Evolutionary conservation across 30 jellyfish, hydroid and myxozoan species (phyloP).

Genomic region (Clytia hemisphaerica): DNA sequence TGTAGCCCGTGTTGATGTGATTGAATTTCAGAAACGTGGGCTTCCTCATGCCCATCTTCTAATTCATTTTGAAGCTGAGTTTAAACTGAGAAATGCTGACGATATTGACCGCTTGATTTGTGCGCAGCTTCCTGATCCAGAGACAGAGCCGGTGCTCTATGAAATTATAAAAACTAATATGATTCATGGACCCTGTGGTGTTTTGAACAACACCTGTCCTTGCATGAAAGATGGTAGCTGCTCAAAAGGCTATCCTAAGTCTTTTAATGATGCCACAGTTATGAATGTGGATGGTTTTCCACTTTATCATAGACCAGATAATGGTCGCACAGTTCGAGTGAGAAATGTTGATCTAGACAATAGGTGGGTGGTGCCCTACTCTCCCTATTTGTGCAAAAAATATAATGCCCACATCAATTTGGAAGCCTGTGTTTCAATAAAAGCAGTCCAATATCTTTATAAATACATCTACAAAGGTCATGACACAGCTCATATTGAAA

Average conservation of each 20-base stretch:
- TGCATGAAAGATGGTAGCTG: slow-evolving; percentile 52
- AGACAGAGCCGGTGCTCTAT: slow-evolving; percentile 12
- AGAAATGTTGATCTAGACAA: slow-evolving; percentile 22
- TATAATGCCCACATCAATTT: slow-evolving; percentile 49
- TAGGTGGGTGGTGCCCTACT: slow-evolving; percentile 61
- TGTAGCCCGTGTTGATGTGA: too few species aligned
- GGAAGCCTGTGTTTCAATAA: slow-evolving; percentile 38
- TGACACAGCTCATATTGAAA: too few species aligned
- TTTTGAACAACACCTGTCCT: slow-evolving; percentile 12
- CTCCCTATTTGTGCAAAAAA: slow-evolving; percentile 25
- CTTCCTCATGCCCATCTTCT: slow-evolving; percentile 52
- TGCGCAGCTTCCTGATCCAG: slow-evolving; percentile 49
- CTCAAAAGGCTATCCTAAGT: slow-evolving; percentile 28
- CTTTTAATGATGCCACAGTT: slow-evolving; percentile 10
- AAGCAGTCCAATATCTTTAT: slow-evolving; percentile 33
- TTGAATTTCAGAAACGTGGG: slow-evolving; percentile 58
- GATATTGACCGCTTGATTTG: slow-evolving; percentile 35
- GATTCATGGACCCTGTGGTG: slow-evolving; percentile 60
- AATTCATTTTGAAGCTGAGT: slow-evolving; percentile 30
- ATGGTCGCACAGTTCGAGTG: slow-evolving; percentile 11
- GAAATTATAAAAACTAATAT: slow-evolving; percentile 28
- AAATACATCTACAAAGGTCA: slow-evolving; percentile 46
- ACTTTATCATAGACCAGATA: slow-evolving; percentile 41
- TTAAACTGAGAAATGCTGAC: slow-evolving; percentile 30
- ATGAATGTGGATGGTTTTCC: slow-evolving; percentile 58